Base-by-base conservation (phyloP, 1,140 invertebrate genomes). In the Eubasilissa regina region DNA sequence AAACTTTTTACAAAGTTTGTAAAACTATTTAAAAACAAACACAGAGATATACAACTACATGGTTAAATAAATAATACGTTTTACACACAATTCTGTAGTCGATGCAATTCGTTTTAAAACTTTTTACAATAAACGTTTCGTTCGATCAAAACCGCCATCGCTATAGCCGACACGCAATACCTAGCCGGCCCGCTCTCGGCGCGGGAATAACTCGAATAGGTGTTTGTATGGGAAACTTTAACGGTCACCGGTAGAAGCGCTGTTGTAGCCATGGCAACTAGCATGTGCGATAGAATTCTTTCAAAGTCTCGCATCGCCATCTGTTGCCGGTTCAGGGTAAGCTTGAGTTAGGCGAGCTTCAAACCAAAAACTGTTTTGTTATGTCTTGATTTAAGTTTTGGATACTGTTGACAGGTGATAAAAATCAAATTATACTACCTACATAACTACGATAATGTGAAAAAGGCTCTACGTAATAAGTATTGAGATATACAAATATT, bases 201-300 rank as follows among this genome's bases (percentile, higher is more conserved):
- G 70, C 72, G 75, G 75, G 75, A 77, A 77, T 56, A 77, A 35
- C n/a, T 55, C 7, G 8, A 12, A 43, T 75, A 19, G 48, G 17
- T 21, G 74, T 76, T 76, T 76, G 74, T 48, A 62, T 64, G 74
- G 43, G 47, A 51, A 35, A 35, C 25, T 53, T 53, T 66, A 53
- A 17, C 47, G 12, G 75, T 17, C 75, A 62, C 75, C 75, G 75
- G 62, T 68, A 64, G 62, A 74, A 58, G 58, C 74, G 62, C 48
- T 44, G 11, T 12, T 70, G 79, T 79, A 73, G 72, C 53, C 73
- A 80, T 80, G 79, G 64, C 72, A 80, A 80, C 78, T 43, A 25
- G 45, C 58, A 68, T 68, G 64, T 68, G 64, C 64, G 64, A 47
- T 12, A 3, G 48, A 51, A 51, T 51, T 51, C 48, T 51, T 51